Base-by-base conservation (phyloP, 2,888 invertebrate species). In the Xylota segnis region DNA sequence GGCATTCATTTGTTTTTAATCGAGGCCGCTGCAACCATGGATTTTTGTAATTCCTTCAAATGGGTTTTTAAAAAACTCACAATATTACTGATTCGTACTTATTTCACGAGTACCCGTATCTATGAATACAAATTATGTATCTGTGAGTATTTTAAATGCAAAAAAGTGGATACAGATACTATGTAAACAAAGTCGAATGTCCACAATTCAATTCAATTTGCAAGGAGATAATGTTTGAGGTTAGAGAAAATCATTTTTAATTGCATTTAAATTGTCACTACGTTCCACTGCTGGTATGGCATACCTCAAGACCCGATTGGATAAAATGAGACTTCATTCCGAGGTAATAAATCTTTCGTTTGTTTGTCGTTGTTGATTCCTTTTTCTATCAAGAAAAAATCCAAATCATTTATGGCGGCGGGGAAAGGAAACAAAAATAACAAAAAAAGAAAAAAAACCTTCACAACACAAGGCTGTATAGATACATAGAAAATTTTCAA, bases 291-390 rank as follows among this genome's bases (percentile, higher is more conserved):
- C 14, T 34, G 32, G 52, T 29, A 54, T 37, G 37, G 50, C 1
- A 74, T 65, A 65, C 58, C 71, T 79, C 71, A 40, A 78, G 40
- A 14, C 65, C 59, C 61, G 78, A 74, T 83, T 83, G 83, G 61
- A 75, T 79, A 54, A 84, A 84, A 84, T 75, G 81, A 66, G 75
- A 75, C 81, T 81, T 76, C 84, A 86, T 76, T 86, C 54, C 81
- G 37, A 59, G 54, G 76, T 76, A 86, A 81, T 86, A 81, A 86
- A 86, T 86, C 84, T 76, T 58, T 70, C 75, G 65, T 76, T 75
- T 76, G 81, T 70, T 68, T 74, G 72, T 74, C 83, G 50, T 81
- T 47, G 66, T 63, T 82, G 74, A 56, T 68, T 82, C 59, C 58
- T 43, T 66, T 70, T 43, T 66, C 66, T 78, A 63, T 68, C 56